Conservation (phyloP, 2,113 vertebrate species). For the Petrocephalus zakoni region DNA sequence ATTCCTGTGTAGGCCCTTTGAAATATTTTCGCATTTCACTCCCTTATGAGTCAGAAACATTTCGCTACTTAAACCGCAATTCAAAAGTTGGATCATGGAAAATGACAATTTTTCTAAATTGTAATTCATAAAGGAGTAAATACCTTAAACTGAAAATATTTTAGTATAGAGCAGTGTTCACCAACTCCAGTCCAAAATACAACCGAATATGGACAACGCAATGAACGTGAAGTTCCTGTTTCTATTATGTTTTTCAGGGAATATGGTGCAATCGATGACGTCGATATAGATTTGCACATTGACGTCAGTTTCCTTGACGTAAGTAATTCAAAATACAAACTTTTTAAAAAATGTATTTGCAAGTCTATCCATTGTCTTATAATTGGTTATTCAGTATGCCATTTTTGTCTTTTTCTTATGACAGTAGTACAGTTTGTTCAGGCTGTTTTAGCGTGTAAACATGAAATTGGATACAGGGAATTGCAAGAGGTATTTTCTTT, state of each 20-base stretch:
- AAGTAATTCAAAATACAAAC: slow-evolving; percentile 53
- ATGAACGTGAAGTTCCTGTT: not conserved
- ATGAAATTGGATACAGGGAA: not conserved
- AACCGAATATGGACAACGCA: not conserved
- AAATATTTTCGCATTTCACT: not conserved
- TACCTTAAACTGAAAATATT: not conserved
- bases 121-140: too few relatives aligned
- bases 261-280: slow-evolving; percentile 90
- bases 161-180: not conserved
- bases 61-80: not conserved
- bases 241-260: slow-evolving; percentile 64
- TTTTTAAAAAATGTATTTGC: not conserved
- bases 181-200: not conserved
- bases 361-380: not conserved
- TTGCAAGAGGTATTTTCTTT: not conserved
- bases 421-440: not conserved
- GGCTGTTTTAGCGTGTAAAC: not conserved
- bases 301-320: slow-evolving; percentile 89
- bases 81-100: not conserved
- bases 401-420: not conserved
- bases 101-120: too few relatives aligned
- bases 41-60: not conserved
- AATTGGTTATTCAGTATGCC: not conserved
- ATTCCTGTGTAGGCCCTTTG: not conserved
- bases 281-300: slow-evolving; percentile 85